Conservation (phyloP, 2,888 invertebrate genomes). For the Phanerotoma sp. region DNA sequence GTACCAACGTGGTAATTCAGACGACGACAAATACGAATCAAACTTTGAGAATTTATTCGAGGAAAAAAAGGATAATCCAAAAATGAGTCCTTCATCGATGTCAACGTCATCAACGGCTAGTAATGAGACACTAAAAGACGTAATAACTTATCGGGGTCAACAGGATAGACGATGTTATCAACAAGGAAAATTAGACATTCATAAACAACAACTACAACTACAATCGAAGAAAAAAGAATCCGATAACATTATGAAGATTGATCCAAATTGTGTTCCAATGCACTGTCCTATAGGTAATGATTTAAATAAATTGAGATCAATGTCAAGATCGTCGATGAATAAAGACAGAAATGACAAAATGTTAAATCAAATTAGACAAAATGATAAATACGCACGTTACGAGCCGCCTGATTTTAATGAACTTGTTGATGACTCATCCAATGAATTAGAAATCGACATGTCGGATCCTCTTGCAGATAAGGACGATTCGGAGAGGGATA, state of each 20-base stretch:
- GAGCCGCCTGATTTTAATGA: constrained; percentile 77
- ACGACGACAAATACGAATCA: constrained; percentile 69
- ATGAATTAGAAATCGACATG: constrained; percentile 78
- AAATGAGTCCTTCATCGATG: constrained; percentile 68
- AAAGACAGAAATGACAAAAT: constrained; percentile 44
- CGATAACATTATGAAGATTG: constrained; percentile 58
- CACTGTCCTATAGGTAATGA: constrained; percentile 55
- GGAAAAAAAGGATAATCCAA: constrained; percentile 71
- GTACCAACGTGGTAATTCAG: constrained; percentile 65
- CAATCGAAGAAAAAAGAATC: constrained; percentile 47
- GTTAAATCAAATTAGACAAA: constrained; percentile 34
- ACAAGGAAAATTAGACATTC: constrained; percentile 36
- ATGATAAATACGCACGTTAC: constrained; percentile 64
- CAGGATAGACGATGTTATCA: constrained; percentile 48
- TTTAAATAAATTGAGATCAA: constrained; percentile 32
- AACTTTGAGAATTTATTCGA: constrained; percentile 84
- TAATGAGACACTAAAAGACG: constrained; percentile 66
- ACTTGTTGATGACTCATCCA: constrained; percentile 73
- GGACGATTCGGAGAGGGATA: constrained; percentile 64
- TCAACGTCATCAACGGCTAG: constrained; percentile 63
- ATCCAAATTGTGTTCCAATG: constrained; percentile 58
- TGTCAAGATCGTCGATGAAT: constrained; percentile 33
- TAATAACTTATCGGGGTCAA: constrained; percentile 61
- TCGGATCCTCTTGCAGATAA: constrained; percentile 70
- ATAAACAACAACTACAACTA: constrained; percentile 47